Base-by-base conservation (phyloP, 2,797 vertebrate genomes). In the Syngnathus acus region DNA sequence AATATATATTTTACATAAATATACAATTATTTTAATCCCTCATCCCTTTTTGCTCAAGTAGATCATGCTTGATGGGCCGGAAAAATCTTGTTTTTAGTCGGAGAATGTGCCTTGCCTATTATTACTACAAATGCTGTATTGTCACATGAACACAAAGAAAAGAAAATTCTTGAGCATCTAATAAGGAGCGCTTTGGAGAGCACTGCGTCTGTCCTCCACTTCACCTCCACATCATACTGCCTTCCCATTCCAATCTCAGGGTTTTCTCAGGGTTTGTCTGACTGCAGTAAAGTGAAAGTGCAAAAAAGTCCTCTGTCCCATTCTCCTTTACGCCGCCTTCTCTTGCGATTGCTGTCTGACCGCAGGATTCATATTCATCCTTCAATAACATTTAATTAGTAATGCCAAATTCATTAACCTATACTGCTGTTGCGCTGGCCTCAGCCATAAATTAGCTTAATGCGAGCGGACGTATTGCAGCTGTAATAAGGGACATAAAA, bases 351-450 rank as follows among this genome's bases (percentile, higher is more conserved):
- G 69, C 74, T 89, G 86, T 91, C 37, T 90, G 86, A 90, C 87
- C 89, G 86, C 90, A 89, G 91, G 90, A 94, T 94, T 96, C 95
- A 95, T 95, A 94, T 95, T 95, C 94, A 93, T 93, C 91, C 93
- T 91, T 92, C 92, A 90, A 93, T 94, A 91, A 93, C 92, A 88
- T 93, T 96, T 98, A 94, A 97, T 98, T 96, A 94, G 94, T 93
- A 93, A 96, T 96, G 94, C 93, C 93, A 93, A 93, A 92, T 94
- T 94, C 89, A 93, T 98, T 97, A 98, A 97, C 95, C 94, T 93
- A 83, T 85, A 90, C 87, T 91, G 91, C 85, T 92, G 86, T 89
- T 90, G 78, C 59, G 69, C 78, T 85, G 86, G 82, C 90, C 91
- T 82, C 65, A 19, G 79, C 86, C 81, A 89, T 93, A 93, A 92